Conservation (phyloP, 2,888 invertebrate genomes). For the Cephus sareptanus region DNA sequence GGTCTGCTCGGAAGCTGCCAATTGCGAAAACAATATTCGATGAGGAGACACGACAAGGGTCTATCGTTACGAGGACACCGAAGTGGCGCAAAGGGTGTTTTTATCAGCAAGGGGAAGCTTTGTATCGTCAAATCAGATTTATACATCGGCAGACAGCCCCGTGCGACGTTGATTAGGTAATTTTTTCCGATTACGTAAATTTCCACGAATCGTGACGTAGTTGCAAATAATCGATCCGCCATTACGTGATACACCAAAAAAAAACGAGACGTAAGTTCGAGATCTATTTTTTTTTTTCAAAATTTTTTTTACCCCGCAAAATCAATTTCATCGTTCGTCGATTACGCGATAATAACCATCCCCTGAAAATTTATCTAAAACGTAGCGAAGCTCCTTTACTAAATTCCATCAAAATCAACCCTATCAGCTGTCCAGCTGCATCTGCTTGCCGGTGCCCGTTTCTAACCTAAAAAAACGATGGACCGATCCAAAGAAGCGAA, state of each 20-base stretch:
- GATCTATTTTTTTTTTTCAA: neutral
- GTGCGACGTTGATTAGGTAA: neutral
- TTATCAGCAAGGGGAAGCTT: neutral
- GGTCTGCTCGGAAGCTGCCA: slow-evolving; percentile 13
- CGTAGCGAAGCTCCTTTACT: neutral
- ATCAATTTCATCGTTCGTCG: neutral
- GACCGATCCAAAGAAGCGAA: neutral
- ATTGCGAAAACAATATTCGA: slow-evolving; percentile 21
- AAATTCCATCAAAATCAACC: neutral
- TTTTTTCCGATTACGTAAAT: neutral
- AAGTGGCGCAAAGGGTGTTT: neutral
- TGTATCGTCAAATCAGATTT: neutral
- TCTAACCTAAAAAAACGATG: neutral
- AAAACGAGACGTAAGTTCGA: too few species aligned
- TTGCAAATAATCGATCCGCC: neutral
- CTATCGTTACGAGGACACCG: neutral
- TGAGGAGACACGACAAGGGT: neutral
- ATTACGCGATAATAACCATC: neutral
- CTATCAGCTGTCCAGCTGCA: neutral
- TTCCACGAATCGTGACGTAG: neutral
- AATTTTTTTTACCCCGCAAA: neutral
- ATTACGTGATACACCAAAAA: neutral
- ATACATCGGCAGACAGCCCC: neutral
- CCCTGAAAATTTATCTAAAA: neutral
- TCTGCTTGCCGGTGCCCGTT: neutral